These are phyloP conservation scores for Abramis brama DNA, from an alignment of 2,113 vertebrate genomes.

Conservation along the genomic window DNA sequence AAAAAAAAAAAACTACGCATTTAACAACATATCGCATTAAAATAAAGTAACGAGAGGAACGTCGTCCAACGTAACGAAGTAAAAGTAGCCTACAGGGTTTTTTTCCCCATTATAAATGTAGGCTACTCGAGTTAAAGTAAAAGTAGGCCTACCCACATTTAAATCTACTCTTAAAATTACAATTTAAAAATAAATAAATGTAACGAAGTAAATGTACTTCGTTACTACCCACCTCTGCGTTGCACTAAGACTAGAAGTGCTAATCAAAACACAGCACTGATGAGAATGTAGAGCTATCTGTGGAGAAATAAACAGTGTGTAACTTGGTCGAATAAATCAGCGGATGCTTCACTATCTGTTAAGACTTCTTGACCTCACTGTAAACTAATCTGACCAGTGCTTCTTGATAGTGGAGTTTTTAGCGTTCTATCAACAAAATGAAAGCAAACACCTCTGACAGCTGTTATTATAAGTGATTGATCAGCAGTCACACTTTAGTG, in stretches of 20 bases:
- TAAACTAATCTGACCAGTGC: neutral
- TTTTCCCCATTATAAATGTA: too few relatives aligned
- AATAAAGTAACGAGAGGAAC: too few relatives aligned
- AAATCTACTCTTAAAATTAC: too few relatives aligned
- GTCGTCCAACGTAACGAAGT: too few relatives aligned
- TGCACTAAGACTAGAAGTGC: neutral
- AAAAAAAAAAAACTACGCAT: too few relatives aligned
- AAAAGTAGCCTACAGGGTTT: too few relatives aligned
- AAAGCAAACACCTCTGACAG: slow-evolving; percentile 16
- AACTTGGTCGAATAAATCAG: neutral
- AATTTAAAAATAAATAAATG: too few relatives aligned
- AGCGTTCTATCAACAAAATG: slow-evolving; percentile 29
- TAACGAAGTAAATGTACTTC: too few relatives aligned
- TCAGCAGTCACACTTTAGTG: neutral
- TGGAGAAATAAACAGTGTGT: slow-evolving; percentile 4
- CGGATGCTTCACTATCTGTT: slow-evolving; percentile 11
- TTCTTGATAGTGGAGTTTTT: slow-evolving; percentile 2
- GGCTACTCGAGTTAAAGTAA: too few relatives aligned
- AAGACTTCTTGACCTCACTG: slow-evolving; percentile 26
- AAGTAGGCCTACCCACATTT: too few relatives aligned
- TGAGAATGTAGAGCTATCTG: neutral
- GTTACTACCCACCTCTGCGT: too few relatives aligned
- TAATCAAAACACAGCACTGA: neutral
- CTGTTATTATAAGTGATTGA: slow-evolving; percentile 33
- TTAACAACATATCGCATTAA: too few relatives aligned